phyloP scores from a whole-genome alignment of 2,888 invertebrate genomes.

The Syritta pipiens region DNA sequence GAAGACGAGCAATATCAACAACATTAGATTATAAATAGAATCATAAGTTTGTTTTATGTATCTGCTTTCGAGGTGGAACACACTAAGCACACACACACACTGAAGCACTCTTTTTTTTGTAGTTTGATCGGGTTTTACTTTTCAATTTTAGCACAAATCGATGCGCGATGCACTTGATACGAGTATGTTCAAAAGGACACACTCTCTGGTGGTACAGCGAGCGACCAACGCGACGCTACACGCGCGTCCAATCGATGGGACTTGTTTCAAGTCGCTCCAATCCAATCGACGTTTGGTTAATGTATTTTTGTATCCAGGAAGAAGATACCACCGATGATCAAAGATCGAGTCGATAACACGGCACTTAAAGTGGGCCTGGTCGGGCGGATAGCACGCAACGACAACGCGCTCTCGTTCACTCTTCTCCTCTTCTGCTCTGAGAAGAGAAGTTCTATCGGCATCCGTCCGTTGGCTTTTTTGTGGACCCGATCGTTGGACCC shows the following conservation, averaged over 20 bases:
- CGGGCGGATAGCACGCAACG: not conserved
- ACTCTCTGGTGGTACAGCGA: no score
- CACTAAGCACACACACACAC: conserved; percentile 27
- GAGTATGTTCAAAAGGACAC: no score
- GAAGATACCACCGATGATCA: conserved; percentile 48
- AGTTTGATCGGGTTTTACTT: conserved; percentile 26
- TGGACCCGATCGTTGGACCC: conserved; percentile 47
- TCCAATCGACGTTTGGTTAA: conserved; percentile 36
- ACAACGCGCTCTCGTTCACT: conserved; percentile 26
- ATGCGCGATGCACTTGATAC: conserved; percentile 26
- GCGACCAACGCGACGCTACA: conserved; percentile 64
- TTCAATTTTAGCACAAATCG: conserved; percentile 53
- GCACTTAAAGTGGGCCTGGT: conserved; percentile 19
- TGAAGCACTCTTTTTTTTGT: not conserved
- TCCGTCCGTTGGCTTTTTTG: conserved; percentile 67
- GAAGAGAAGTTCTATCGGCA: conserved; percentile 53
- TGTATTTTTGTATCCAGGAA: conserved; percentile 68
- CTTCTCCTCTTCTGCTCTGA: conserved; percentile 6
- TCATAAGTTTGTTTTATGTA: conserved; percentile 67
- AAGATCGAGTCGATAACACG: conserved; percentile 61
- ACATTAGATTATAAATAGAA: conserved; percentile 76
- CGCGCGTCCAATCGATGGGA: conserved; percentile 38
- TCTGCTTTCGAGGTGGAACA: conserved; percentile 42
- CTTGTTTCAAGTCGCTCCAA: conserved; percentile 53
- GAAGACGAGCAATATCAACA: conserved; percentile 78